phyloP scores from a whole-genome alignment of 2,797 vertebrate genomes.

The Myotis pilosus region DNA sequence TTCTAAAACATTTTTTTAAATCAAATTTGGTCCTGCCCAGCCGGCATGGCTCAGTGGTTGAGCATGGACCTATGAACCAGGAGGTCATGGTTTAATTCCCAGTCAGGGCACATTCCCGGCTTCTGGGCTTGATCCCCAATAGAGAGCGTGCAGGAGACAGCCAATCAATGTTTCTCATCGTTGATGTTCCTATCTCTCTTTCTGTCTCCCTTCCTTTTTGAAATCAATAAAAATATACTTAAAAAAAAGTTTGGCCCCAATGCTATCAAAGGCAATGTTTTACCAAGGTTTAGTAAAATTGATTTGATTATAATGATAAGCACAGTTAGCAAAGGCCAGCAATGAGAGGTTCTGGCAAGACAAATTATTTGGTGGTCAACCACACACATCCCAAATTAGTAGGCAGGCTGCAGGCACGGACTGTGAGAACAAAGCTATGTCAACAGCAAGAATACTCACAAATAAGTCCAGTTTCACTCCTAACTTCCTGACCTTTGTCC shows the following conservation, averaged over 20 bases:
- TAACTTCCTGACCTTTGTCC: background rate
- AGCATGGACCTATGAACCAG: no score
- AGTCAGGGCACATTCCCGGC: no score
- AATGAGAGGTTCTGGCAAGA: background rate
- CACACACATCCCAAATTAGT: background rate
- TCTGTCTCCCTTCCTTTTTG: no score
- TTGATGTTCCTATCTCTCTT: no score
- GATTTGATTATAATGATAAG: background rate
- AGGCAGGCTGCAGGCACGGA: background rate
- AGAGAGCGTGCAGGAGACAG: no score
- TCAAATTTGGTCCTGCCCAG: no score
- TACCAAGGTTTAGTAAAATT: background rate
- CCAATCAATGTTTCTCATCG: no score
- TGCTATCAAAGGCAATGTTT: conserved; percentile 43
- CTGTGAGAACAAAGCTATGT: background rate
- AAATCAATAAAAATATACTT: no score
- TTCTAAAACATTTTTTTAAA: background rate
- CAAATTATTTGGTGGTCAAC: background rate
- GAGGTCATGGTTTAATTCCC: no score
- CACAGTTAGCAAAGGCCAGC: background rate
- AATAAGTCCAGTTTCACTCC: background rate
- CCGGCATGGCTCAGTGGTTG: no score
- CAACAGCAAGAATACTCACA: background rate
- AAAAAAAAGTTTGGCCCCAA: background rate
- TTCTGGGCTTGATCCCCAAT: no score